Base-by-base conservation (phyloP, 2,113 vertebrate genomes). In the Probosciger aterrimus region DNA sequence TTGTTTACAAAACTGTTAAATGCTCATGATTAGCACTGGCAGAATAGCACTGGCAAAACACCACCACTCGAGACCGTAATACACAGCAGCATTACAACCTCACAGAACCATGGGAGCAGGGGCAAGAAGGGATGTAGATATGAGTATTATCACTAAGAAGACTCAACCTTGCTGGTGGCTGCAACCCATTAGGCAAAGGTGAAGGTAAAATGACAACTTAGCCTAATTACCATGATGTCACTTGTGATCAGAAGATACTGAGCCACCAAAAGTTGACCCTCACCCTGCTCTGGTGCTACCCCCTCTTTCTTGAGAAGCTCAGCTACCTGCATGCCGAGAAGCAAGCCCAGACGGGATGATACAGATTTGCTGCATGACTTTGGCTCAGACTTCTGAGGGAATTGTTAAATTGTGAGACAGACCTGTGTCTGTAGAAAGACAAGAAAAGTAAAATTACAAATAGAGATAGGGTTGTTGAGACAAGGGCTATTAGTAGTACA, bases 311-410 rank as follows among this genome's bases (percentile, higher is more conserved):
- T 1, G 9, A 64, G 28, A 35, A 35, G 9, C 52, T 76, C 67
- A 71, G 75, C 15, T 60, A 62, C 31, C n/a, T 27, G 55, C 31
- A 24, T 2, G 33, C n/a, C 23, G 9, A 68, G 47, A 39, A 87
- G 14, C 50, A 65, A 57, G 70, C 18, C 37, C 52, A 62, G 50
- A 7, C 33, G 47, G 27, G 33, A 11, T n/a, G 33, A 27, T 9
- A 22, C 0, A 3, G 18, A 44, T 8, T 35, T 47, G 17, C 75
- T 53, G 57, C 62, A 31, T 0, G 1, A 17, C 13, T 35, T 41
- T 1, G 14, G 44, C 33, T 49, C 7, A 50, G 25, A 9, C 25
- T 76, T 31, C 57, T 1, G 6, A 67, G 22, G 24, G 18, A 80
- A 46, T 27, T 50, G 16, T 7, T 24, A 11, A 50, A 22, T 14